These are phyloP conservation scores for Xanthia togata DNA, from an alignment of 2,888 invertebrate genomes.

Conservation along the genomic window DNA sequence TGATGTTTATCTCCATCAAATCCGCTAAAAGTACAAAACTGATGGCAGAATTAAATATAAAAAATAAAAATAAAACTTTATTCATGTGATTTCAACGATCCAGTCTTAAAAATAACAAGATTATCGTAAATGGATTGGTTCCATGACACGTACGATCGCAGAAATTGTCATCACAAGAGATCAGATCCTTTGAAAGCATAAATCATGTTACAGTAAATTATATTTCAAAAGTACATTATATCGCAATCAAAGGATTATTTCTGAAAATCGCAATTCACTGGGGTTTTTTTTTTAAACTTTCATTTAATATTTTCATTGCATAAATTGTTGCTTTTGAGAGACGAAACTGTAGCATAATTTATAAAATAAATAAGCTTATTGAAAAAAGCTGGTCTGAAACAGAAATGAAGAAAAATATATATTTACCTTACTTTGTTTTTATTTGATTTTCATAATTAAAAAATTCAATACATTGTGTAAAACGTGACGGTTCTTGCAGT, in stretches of 20 bases:
- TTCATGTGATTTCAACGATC: background rate
- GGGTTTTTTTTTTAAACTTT: slow-evolving; percentile 7
- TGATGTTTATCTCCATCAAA: background rate
- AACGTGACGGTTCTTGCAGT: background rate
- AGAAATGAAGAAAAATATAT: background rate
- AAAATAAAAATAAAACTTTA: too few relatives aligned
- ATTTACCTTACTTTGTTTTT: background rate
- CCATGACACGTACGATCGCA: background rate
- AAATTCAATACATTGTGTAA: background rate
- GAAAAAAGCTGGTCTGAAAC: background rate
- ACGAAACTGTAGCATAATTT: background rate
- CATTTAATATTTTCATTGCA: slow-evolving; percentile 4
- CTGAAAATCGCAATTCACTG: slow-evolving; percentile 9
- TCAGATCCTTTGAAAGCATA: slow-evolving; percentile 6
- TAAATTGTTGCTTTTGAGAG: slow-evolving; percentile 17
- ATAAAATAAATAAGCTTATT: background rate
- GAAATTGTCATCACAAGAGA: slow-evolving; percentile 3
- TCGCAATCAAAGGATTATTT: slow-evolving; percentile 17
- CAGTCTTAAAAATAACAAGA: background rate
- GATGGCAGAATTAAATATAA: too few relatives aligned
- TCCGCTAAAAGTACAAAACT: background rate
- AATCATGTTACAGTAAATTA: slow-evolving; percentile 5
- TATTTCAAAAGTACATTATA: slow-evolving; percentile 7
- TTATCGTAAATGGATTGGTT: background rate
- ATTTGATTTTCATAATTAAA: background rate